A percentile compares a stretch with the other conserved stretches of the same genome.
These are phyloP conservation scores for Pseudorhombus dupliciocellatus DNA, from an alignment of 2,113 vertebrate species.

Conservation along the genomic window DNA sequence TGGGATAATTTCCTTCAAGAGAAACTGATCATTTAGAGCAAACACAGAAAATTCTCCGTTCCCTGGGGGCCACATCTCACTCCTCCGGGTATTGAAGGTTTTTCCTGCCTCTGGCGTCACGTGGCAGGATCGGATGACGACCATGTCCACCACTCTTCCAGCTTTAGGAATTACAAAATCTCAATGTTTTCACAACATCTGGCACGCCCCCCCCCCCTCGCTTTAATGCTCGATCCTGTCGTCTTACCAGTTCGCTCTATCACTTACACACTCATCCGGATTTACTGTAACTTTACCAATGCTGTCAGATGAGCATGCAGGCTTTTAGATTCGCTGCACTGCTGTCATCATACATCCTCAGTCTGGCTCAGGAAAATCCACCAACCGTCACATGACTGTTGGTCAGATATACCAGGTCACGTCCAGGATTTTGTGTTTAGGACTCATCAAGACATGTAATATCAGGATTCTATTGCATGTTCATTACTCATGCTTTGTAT, in stretches of 20 bases:
- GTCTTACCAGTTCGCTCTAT: conserved; percentile 36
- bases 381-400: background rate
- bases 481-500: background rate
- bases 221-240: conserved; percentile 44
- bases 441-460: background rate
- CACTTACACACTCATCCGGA: conserved; percentile 58
- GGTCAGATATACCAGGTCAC: conserved; percentile 4
- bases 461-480: background rate
- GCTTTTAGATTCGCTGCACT: conserved; percentile 33
- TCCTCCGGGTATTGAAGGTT: conserved; percentile 4
- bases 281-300: conserved; percentile 49
- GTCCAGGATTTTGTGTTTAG: conserved; percentile 8
- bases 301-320: conserved; percentile 38
- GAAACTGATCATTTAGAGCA: conserved; percentile 42
- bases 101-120: background rate
- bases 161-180: conserved; percentile 43
- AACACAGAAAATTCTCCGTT: conserved; percentile 21
- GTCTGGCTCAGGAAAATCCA: conserved; percentile 32
- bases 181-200: conserved; percentile 56
- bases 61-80: conserved; percentile 3
- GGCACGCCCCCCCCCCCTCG: conserved; percentile 18
- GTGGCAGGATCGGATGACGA: background rate
- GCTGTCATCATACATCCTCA: conserved; percentile 29
- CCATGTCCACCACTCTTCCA: conserved; percentile 25
- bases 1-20: conserved; percentile 20